Conservation (phyloP, 2,113 vertebrate species). For the Apodemus speciosus region DNA sequence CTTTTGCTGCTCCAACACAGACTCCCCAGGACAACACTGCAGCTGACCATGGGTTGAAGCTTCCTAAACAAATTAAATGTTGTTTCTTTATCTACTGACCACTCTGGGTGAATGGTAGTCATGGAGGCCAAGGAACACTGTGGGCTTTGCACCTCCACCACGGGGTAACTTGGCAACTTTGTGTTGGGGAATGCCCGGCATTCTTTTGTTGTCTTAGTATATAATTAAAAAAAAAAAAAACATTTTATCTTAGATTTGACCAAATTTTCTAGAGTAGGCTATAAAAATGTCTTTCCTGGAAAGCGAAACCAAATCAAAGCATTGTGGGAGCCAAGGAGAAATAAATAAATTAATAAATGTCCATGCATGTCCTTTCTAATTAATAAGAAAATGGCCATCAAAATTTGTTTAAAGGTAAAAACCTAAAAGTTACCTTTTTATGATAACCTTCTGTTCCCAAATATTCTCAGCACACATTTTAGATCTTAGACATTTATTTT, state of each 20-base stretch:
- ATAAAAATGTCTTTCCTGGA: background rate
- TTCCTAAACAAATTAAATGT: background rate
- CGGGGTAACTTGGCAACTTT: background rate
- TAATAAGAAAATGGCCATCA: background rate
- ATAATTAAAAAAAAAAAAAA: background rate
- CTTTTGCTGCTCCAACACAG: background rate
- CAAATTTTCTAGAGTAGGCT: background rate
- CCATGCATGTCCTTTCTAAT: background rate
- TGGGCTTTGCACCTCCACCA: too few relatives aligned
- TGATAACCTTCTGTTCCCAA: background rate
- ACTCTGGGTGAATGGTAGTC: background rate
- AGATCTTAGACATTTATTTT: conserved; percentile 37
- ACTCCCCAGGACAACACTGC: background rate
- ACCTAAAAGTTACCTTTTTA: background rate
- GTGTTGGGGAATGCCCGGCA: too few relatives aligned
- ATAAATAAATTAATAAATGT: background rate
- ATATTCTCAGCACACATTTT: background rate
- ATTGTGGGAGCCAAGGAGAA: accelerated
- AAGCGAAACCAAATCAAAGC: background rate
- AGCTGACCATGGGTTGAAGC: background rate
- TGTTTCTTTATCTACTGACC: background rate
- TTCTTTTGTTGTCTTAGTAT: background rate
- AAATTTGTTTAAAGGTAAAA: conserved; percentile 1
- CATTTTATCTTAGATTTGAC: background rate
- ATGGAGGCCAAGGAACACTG: background rate